Percentiles rank a stretch among this genome's conserved stretches.
phyloP scores from a whole-genome alignment of 2,113 vertebrate species.

The Spea bombifrons region DNA sequence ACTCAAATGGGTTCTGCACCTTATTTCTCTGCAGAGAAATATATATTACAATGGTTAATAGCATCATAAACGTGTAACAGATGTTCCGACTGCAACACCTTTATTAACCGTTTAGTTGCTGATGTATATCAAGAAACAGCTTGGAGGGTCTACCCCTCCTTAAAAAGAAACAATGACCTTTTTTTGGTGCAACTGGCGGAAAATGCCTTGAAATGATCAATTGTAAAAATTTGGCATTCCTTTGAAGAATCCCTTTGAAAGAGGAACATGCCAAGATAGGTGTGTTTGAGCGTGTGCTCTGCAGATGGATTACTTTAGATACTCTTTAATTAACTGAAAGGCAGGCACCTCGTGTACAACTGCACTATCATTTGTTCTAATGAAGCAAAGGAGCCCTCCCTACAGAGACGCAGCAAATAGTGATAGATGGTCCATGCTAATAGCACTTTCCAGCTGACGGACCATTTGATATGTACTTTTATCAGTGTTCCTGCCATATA shows the following conservation, averaged over 20 bases:
- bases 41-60: constrained; percentile 9
- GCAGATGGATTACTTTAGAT: constrained; percentile 37
- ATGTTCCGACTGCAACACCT: constrained; percentile 73
- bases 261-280: constrained; percentile 16
- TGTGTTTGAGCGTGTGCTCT: constrained; percentile 27
- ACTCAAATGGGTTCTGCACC: neutral
- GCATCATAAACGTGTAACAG: constrained; percentile 74
- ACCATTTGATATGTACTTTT: too few species aligned
- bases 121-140: constrained; percentile 50
- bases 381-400: too few species aligned
- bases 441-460: too few species aligned
- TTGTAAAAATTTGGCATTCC: constrained; percentile 4
- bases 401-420: too few species aligned
- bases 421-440: too few species aligned
- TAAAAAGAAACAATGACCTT: constrained; percentile 13
- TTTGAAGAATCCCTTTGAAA: constrained; percentile 37
- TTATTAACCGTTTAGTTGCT: constrained; percentile 64
- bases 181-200: constrained; percentile 30
- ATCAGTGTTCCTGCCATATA: too few species aligned
- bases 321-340: constrained; percentile 35
- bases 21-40: neutral
- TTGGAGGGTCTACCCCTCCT: constrained; percentile 6
- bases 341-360: constrained; percentile 21
- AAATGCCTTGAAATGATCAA: constrained; percentile 29
- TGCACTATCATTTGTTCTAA: neutral